phyloP scores from a whole-genome alignment of 92 coral and sea anemone species.

The Palythoa heliodiscus region DNA sequence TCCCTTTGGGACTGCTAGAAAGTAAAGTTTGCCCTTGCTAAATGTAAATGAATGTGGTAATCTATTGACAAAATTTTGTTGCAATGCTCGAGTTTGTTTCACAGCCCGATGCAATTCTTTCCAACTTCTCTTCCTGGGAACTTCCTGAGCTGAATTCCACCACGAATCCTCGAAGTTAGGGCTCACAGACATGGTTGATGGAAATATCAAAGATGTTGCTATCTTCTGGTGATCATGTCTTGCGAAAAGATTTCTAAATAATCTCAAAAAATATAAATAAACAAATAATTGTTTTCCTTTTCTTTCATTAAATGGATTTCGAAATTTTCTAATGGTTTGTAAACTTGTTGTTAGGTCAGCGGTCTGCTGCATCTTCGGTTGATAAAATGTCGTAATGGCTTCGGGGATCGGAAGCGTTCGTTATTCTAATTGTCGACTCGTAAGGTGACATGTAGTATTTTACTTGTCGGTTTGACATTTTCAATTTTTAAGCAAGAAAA shows the following conservation, averaged over 20 bases:
- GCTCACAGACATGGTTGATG: slow-evolving; percentile 20
- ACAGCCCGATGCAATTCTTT: slow-evolving; percentile 89
- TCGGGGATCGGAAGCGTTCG: slow-evolving; percentile 34
- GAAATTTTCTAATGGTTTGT: background rate
- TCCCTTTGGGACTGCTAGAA: slow-evolving; percentile 87
- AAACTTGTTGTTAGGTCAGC: slow-evolving; percentile 25
- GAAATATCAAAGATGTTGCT: background rate
- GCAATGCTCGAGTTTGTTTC: slow-evolving; percentile 75
- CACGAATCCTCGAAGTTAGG: slow-evolving; percentile 41
- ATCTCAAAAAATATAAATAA: background rate
- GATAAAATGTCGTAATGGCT: slow-evolving; percentile 6
- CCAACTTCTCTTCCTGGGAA: slow-evolving; percentile 68
- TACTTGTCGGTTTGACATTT: too few relatives aligned
- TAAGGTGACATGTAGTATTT: too few relatives aligned
- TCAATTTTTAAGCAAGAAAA: too few relatives aligned
- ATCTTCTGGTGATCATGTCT: slow-evolving; percentile 6
- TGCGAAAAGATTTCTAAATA: slow-evolving; percentile 15
- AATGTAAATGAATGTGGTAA: slow-evolving; percentile 97
- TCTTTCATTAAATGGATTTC: background rate
- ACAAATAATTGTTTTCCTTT: background rate
- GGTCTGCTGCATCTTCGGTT: background rate
- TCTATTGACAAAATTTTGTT: slow-evolving; percentile 79
- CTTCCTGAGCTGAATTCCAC: slow-evolving; percentile 34
- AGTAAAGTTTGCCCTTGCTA: slow-evolving; percentile 83
- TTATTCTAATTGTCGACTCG: background rate